Conservation (phyloP, 1,140 invertebrate genomes). For the Oedothorax gibbosus region DNA sequence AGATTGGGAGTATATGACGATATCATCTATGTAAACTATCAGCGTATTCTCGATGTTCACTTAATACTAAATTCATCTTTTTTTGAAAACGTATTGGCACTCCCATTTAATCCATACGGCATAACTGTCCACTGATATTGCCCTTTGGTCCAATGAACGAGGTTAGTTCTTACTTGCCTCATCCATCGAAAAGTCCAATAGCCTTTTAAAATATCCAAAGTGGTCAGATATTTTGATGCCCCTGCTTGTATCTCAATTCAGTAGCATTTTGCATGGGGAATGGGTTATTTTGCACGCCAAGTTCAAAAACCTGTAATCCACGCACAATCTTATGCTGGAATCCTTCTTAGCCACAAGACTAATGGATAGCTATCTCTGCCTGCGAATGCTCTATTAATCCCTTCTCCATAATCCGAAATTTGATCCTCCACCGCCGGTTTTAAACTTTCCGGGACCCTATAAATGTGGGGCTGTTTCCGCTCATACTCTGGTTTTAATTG, state of each 20-base stretch:
- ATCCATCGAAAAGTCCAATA: conserved; percentile 64
- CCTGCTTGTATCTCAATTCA: conserved; percentile 6
- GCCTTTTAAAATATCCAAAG: conserved; percentile 19
- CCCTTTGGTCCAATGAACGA: conserved; percentile 40
- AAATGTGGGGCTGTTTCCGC: conserved; percentile 9
- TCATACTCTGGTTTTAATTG: neutral
- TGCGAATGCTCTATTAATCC: conserved; percentile 11
- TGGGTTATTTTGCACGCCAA: too few species aligned
- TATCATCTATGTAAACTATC: conserved; percentile 1
- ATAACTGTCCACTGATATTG: conserved; percentile 59
- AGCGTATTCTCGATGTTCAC: conserved; percentile 35
- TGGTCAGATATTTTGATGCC: neutral
- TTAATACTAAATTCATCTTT: conserved; percentile 64
- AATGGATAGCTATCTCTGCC: conserved; percentile 17
- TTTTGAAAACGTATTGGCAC: conserved; percentile 64
- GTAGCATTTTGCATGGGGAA: conserved; percentile 21
- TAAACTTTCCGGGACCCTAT: conserved; percentile 5
- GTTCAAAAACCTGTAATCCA: neutral
- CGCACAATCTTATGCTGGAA: neutral
- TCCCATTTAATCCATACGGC: conserved; percentile 64
- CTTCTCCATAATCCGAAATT: conserved; percentile 1
- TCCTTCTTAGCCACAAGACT: conserved; percentile 17
- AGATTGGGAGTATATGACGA: neutral
- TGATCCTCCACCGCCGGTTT: conserved; percentile 4
- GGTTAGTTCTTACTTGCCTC: conserved; percentile 60